Evolutionary conservation across 2,113 vertebrate species (phyloP).

Genomic region (Eurypyga helias): DNA sequence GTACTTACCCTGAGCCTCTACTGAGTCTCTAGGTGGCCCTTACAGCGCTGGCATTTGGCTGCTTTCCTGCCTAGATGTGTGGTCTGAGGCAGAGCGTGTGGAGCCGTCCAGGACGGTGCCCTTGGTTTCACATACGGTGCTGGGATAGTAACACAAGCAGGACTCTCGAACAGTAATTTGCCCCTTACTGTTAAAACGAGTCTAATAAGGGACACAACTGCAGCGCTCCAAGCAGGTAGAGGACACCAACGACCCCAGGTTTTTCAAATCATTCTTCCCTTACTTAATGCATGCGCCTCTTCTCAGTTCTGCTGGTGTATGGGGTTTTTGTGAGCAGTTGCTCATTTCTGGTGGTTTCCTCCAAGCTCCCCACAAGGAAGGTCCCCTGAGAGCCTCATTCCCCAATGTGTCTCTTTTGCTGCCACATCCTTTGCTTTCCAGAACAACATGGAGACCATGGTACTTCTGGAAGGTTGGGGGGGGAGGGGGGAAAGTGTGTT

Average conservation of each 20-base stretch:
- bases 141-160: background rate
- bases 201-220: background rate
- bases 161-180: background rate
- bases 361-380: background rate
- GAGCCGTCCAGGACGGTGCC: background rate
- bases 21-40: conserved; percentile 24
- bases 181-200: background rate
- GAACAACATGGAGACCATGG: background rate
- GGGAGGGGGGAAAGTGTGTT: background rate
- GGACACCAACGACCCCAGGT: background rate
- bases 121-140: background rate
- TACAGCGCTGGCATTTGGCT: background rate
- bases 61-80: conserved; percentile 33
- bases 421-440: background rate
- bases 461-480: background rate
- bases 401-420: background rate
- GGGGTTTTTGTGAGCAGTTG: background rate
- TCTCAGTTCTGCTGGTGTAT: background rate
- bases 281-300: background rate
- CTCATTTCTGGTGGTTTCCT: background rate
- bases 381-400: background rate
- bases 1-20: background rate
- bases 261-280: background rate
- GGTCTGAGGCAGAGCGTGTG: background rate
- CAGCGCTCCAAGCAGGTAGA: background rate